Base-by-base conservation (phyloP, 2,797 vertebrate genomes). In the Sebastes steindachneri region DNA sequence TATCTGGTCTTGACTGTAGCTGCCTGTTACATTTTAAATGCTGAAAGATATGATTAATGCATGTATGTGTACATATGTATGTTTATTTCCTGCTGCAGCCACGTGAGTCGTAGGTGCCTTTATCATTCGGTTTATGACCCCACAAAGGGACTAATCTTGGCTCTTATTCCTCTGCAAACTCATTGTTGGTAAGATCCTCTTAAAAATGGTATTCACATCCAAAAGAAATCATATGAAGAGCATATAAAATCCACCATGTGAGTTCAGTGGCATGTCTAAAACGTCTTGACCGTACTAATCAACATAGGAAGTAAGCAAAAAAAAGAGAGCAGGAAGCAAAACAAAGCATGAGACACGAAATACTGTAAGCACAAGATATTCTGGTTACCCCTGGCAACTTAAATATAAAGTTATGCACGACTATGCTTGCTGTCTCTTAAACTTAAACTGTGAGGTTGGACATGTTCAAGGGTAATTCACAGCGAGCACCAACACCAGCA, bases 31-130 rank as follows among this genome's bases (percentile, higher is more conserved):
- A 41, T 41, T 2, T 41, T 41, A 5, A 41, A 41, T 41, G 37
- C 1, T 53, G 19, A 53, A 53, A 53, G 7, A 53, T n/a, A 53
- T 53, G 48, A 53, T 9, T 53, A n/a, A n/a, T 53, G 48, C 48
- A 53, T 53, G 0, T 41, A 41, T 14, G 37, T 23, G 23, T 23
- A 23, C 23, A 23, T 23, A 23, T 23, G 23, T 21, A 53, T 57
- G 54, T 57, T 7, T 15, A 25, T 23, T 7, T 19, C 15, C 2
- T 35, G 1, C 33, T 73, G 14, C 45, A 95, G 95, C 95, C 19
- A 94, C 90, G 0, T 94, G 92, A 89, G 93, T 94, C 48, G 93
- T 94, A 86, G 94, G 94, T 79, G 92, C 85, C 1, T 95, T 94
- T n/a, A 91, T 95, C 51, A 87, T 90, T 1, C 89, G 0, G 74